Evolutionary conservation across 2,888 invertebrate genomes (phyloP).

Genomic region (Apodemia duryi): DNA sequence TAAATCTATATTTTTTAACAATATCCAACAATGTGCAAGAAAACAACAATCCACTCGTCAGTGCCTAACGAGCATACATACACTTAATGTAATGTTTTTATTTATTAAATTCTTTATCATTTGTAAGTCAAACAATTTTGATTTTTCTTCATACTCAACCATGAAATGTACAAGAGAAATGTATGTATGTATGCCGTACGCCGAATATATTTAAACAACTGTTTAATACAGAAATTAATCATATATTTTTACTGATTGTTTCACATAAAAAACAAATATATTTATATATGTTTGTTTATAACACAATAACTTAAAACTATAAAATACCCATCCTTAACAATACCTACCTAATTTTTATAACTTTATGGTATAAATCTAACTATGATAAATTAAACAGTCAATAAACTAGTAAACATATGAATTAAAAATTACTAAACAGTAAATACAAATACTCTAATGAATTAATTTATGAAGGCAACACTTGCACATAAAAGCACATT

Average conservation of each 20-base stretch:
- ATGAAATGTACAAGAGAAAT: background rate
- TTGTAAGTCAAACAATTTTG: background rate
- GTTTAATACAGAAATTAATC: constrained; percentile 1
- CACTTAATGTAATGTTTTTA: constrained; percentile 30
- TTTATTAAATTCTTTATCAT: background rate
- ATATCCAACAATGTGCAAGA: constrained; percentile 68
- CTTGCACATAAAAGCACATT: constrained; percentile 72
- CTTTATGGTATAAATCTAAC: constrained; percentile 19
- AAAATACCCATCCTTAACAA: constrained; percentile 22
- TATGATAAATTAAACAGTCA: constrained; percentile 20
- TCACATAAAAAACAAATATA: constrained; percentile 12
- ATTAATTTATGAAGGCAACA: constrained; percentile 66
- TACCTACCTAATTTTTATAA: constrained; percentile 6
- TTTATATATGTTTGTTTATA: constrained; percentile 2
- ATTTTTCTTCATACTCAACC: constrained; percentile 4
- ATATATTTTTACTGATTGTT: background rate
- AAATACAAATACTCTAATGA: constrained; percentile 21
- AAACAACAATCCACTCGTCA: constrained; percentile 62
- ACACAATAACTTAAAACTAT: constrained; percentile 9
- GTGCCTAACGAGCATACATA: constrained; percentile 68
- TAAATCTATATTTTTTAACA: constrained; percentile 57
- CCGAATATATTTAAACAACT: background rate
- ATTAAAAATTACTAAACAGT: constrained; percentile 13
- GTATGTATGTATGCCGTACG: background rate
- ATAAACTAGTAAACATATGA: constrained; percentile 19